Conservation (phyloP, 2,888 invertebrate genomes). For the Drosophila rellima region DNA sequence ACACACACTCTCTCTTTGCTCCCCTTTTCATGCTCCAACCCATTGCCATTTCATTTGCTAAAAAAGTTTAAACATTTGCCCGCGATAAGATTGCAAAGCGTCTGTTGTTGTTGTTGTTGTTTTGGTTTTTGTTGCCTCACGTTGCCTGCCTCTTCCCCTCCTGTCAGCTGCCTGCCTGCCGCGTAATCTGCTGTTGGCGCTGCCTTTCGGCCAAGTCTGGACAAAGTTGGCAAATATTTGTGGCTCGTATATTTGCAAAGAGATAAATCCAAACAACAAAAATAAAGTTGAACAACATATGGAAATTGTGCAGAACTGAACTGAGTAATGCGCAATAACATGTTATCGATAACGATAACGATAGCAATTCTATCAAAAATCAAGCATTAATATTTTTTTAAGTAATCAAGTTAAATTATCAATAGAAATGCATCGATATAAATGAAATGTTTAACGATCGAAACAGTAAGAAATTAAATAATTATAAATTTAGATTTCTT, state of each 20-base stretch:
- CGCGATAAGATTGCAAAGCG: conserved; percentile 53
- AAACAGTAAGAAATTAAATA: too few species aligned
- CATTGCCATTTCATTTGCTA: conserved; percentile 17
- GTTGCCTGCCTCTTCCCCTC: neutral
- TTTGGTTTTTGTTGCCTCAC: neutral
- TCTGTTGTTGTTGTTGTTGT: conserved; percentile 1
- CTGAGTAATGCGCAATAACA: conserved; percentile 5
- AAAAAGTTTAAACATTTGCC: conserved; percentile 54
- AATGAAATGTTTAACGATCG: too few species aligned
- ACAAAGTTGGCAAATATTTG: conserved; percentile 47
- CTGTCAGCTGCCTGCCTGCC: neutral
- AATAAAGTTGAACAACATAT: conserved; percentile 38
- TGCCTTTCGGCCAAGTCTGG: conserved; percentile 28
- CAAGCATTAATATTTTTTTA: too few species aligned
- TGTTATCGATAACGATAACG: conserved; percentile 41
- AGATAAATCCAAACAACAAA: conserved; percentile 37
- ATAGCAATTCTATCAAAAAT: neutral
- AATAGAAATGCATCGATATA: too few species aligned
- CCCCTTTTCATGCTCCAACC: neutral
- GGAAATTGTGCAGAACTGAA: conserved; percentile 4
- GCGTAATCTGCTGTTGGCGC: conserved; percentile 21
- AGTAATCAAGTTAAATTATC: too few species aligned
- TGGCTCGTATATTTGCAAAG: conserved; percentile 19
- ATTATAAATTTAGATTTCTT: too few species aligned
- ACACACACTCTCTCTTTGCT: neutral